Evolutionary conservation across 2,797 vertebrate genomes (phyloP).

Genomic region (Cyprinella venusta): DNA sequence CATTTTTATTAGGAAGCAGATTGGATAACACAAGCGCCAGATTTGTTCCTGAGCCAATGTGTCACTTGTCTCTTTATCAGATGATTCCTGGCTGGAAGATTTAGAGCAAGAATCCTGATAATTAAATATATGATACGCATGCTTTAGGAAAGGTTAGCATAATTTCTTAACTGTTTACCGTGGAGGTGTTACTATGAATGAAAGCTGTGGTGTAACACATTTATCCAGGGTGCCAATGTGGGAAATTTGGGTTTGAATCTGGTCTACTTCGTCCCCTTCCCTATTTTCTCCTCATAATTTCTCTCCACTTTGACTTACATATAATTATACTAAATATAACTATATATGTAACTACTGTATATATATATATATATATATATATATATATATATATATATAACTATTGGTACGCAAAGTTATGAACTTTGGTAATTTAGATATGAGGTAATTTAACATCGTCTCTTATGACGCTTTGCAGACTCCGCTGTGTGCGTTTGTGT

Average conservation of each 20-base stretch:
- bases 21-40: constrained; percentile 55
- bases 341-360: too few species aligned
- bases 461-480: not conserved
- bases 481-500: not conserved
- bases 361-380: too few species aligned
- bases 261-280: not conserved
- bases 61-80: constrained; percentile 61
- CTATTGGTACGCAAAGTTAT: too few species aligned
- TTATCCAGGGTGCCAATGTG: not conserved
- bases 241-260: not conserved
- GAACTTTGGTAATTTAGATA: not conserved
- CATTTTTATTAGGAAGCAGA: constrained; percentile 72
- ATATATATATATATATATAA: too few species aligned
- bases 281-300: not conserved
- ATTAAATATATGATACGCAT: constrained; percentile 13
- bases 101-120: constrained; percentile 27
- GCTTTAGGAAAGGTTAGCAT: constrained; percentile 16
- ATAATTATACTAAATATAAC: too few species aligned
- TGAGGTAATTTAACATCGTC: not conserved
- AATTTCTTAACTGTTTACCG: not conserved
- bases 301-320: not conserved
- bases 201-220: not conserved
- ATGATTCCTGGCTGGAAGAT: constrained; percentile 34
- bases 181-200: constrained; percentile 8
- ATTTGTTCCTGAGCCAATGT: constrained; percentile 63